Evolutionary conservation across 1,140 invertebrate genomes (phyloP), one percentile per base, ranked within the genome.

Genomic region (Drosophila neocordata): DNA sequence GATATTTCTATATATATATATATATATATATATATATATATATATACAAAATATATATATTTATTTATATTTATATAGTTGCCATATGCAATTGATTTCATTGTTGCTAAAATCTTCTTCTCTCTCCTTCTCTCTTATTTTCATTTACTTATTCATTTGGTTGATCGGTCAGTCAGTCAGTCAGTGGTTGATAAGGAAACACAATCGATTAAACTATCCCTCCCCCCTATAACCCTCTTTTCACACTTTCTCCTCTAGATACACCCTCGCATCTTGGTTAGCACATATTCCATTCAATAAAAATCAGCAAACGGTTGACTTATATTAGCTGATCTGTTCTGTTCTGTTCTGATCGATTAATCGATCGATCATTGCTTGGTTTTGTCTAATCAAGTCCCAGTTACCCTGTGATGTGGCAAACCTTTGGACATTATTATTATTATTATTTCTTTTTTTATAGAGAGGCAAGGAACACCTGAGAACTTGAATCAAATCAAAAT

Each of bases 41-140:
- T n/a, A n/a, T n/a, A n/a, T n/a, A n/a, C n/a, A n/a, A n/a, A n/a
- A n/a, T n/a, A n/a, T n/a, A n/a, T n/a, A n/a, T n/a, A n/a, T n/a
- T n/a, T n/a, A n/a, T n/a, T 48, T 44, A 20, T 44, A 44, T 48
- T 7, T 48, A 48, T 48, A 48, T 48, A 48, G 41, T 48, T 48
- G 41, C 41, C 41, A 48, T 48, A 48, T 48, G 41, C 15, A 48
- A 48, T 48, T 48, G 41, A 48, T 48, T 48, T 48, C 41, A 48
- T 48, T 48, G 41, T 48, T 48, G 41, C 41, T 48, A 8, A 48
- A 20, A 48, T 20, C 41, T 48, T 11, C 41, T 44, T 44, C 41
- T 44, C 41, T n/a, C n/a, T n/a, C n/a, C n/a, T n/a, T n/a, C n/a
- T n/a, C n/a, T n/a, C n/a, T n/a, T n/a, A n/a, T n/a, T 20, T 3